These are phyloP conservation scores for Melanotaenia pygmaea DNA, from an alignment of 2,797 vertebrate genomes.

Conservation along the genomic window DNA sequence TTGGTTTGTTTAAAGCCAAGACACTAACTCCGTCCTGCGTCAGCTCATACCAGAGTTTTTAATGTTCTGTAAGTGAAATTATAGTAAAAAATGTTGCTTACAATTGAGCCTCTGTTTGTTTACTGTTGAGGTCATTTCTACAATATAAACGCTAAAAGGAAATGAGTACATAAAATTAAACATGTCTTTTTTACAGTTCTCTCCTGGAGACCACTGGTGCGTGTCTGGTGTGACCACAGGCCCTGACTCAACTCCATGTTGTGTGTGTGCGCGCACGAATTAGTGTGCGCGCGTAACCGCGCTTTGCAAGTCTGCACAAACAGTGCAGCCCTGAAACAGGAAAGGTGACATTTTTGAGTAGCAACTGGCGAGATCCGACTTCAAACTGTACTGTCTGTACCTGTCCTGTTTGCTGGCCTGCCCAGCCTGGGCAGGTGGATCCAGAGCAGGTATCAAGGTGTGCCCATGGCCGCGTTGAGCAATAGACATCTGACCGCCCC, in stretches of 20 bases:
- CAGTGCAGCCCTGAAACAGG: conserved; percentile 84
- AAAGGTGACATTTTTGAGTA: conserved; percentile 89
- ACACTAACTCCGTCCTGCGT: not conserved
- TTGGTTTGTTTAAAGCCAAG: not conserved
- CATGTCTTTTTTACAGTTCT: conserved; percentile 57
- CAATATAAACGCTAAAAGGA: conserved; percentile 3
- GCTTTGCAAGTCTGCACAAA: conserved; percentile 87
- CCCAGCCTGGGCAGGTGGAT: conserved; percentile 77
- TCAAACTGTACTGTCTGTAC: conserved; percentile 85
- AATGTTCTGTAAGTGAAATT: not conserved
- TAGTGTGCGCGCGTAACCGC: conserved; percentile 69
- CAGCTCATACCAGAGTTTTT: not conserved
- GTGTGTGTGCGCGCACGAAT: conserved; percentile 25
- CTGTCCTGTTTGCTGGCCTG: conserved; percentile 75
- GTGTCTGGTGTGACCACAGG: conserved; percentile 83
- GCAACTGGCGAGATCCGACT: conserved; percentile 83
- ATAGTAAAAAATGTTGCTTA: not conserved
- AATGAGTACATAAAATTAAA: conserved; percentile 46
- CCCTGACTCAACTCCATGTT: conserved; percentile 59
- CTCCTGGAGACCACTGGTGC: conserved; percentile 67
- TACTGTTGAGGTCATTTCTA: conserved; percentile 1
- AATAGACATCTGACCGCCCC: conserved; percentile 58
- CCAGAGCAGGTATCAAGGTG: conserved; percentile 71
- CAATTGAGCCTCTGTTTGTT: not conserved
- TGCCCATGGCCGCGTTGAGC: conserved; percentile 70